Evolutionary conservation across 2,797 vertebrate genomes (phyloP).

Genomic region (Chelmon rostratus): DNA sequence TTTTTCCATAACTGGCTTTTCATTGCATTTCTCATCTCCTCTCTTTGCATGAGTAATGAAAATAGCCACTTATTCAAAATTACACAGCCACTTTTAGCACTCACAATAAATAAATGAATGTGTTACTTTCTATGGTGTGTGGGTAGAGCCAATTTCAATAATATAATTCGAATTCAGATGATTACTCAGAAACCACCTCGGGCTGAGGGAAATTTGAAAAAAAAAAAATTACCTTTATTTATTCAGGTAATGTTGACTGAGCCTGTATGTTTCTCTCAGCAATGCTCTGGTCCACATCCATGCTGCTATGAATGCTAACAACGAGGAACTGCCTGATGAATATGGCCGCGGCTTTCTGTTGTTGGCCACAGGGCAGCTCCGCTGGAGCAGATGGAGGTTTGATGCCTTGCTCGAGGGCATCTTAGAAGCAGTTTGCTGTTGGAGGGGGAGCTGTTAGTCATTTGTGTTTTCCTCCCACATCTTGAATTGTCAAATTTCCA

Average conservation of each 20-base stretch:
- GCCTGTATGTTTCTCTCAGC: conserved; percentile 27
- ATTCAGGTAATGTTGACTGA: conserved; percentile 39
- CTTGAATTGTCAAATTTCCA: conserved; percentile 15
- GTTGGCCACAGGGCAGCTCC: conserved; percentile 29
- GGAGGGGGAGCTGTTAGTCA: not conserved
- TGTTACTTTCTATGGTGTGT: conserved; percentile 18
- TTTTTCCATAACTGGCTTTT: conserved; percentile 16
- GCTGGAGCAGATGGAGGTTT: conserved; percentile 19
- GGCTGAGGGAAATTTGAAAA: conserved; percentile 52
- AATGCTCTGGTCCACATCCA: conserved; percentile 25
- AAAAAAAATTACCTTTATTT: conserved; percentile 40
- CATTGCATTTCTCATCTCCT: conserved; percentile 35
- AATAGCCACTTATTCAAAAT: conserved; percentile 50
- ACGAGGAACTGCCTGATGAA: conserved; percentile 18
- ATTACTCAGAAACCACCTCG: conserved; percentile 40
- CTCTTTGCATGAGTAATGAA: conserved; percentile 40
- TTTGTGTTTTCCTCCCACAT: conserved; percentile 21
- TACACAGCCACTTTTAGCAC: conserved; percentile 37
- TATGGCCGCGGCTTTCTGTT: not conserved
- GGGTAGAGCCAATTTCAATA: conserved; percentile 42
- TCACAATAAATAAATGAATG: conserved; percentile 55
- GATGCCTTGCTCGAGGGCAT: conserved; percentile 48
- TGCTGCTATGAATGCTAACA: conserved; percentile 28
- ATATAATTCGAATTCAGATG: conserved; percentile 45
- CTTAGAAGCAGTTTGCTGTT: not conserved